Base-by-base conservation (phyloP, 1,140 invertebrate species). In the Drosophila rufa region DNA sequence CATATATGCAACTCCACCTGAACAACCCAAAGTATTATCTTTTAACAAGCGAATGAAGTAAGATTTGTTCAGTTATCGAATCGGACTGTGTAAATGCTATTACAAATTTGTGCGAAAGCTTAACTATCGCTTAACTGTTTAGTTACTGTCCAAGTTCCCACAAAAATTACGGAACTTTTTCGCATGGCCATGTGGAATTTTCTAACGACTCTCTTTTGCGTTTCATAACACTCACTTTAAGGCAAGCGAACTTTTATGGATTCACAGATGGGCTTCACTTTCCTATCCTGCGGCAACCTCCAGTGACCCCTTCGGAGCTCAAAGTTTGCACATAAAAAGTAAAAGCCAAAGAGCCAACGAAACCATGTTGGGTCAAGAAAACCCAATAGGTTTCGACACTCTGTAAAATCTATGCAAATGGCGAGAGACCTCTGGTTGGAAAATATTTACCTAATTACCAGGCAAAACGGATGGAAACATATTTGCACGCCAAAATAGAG, bases 401-500 rank as follows among this genome's bases (percentile, higher is more conserved):
- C 50, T 68, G 22, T 25, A 53, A 78, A 74, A 79, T 67, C 56
- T 61, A 79, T 79, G 80, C 84, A 80, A 79, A 83, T 86, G 43
- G 75, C 27, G 75, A 67, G 58, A 64, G 57, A 64, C 75, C 56
- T 38, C 58, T 36, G 46, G 53, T 51, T 64, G 62, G 48, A 86
- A 86, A 86, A 84, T 87, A 87, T 87, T 87, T 87, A 79, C 82
- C 78, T 74, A 89, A 87, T 89, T 84, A 89, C 68, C 66, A 79
- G 79, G 70, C 59, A 80, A 80, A 86, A 71, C 27, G 45, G 25
- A 73, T 50, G 56, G 53, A 73, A 71, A 73, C 53, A 73, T 80
- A 87, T 87, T 75, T 70, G 67, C 76, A 43, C 27, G 51, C 51
- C 22, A 73, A 71, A 46, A 25, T 25, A 25, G 22, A 4, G 3